These are phyloP conservation scores for Sitophilus oryzae DNA, from an alignment of 1,140 invertebrate species.

Conservation along the genomic window DNA sequence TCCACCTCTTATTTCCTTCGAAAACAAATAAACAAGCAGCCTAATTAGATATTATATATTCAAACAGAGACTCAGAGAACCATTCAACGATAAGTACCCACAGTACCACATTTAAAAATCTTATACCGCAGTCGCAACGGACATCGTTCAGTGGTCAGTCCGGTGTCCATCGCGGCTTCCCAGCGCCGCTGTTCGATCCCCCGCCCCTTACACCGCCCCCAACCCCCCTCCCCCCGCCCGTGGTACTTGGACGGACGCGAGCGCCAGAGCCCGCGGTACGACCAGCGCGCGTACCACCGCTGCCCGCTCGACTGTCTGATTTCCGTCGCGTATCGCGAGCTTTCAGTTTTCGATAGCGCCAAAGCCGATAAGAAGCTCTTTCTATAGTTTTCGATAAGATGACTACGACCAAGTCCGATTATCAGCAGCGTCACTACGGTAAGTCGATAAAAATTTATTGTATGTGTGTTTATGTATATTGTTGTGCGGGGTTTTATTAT, in stretches of 20 bases:
- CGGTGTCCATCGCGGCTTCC: conserved; percentile 21
- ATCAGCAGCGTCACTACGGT: conserved; percentile 45
- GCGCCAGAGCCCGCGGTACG: conserved; percentile 9
- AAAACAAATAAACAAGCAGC: no score
- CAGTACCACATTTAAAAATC: no score
- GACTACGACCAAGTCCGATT: conserved; percentile 42
- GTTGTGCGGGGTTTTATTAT: conserved; percentile 30
- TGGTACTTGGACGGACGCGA: conserved; percentile 13
- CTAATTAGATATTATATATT: no score
- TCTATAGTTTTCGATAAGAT: no score
- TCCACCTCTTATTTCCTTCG: no score
- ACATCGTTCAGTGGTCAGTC: no score
- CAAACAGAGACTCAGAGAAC: no score
- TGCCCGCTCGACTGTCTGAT: conserved; percentile 14
- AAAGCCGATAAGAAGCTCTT: no score
- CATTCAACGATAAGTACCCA: no score
- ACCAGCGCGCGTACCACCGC: conserved; percentile 5
- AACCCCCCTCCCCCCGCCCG: neutral
- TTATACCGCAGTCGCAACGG: no score
- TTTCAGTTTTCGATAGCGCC: no score
- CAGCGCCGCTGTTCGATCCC: conserved; percentile 22
- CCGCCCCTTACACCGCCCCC: conserved; percentile 11
- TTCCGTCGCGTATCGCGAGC: no score
- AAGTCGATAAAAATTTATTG: conserved; percentile 44
- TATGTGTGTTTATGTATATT: conserved; percentile 36